Conservation (phyloP, 2,113 vertebrate species). For the Excalfactoria chinensis region DNA sequence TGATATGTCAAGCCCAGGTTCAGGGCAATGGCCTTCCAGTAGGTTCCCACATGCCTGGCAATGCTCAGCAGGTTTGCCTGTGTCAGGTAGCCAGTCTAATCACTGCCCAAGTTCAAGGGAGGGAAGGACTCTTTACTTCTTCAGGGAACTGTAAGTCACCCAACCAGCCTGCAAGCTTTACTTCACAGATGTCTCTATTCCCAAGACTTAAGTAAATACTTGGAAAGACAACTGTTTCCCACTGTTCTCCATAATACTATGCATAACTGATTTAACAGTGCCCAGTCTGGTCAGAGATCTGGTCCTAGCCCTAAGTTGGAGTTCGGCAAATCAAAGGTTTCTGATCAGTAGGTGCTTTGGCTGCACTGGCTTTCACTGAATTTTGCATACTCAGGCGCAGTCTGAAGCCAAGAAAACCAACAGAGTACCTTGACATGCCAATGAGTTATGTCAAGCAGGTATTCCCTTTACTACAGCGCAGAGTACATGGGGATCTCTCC, state of each 20-base stretch:
- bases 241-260: not conserved
- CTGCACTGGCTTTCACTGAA: accelerated
- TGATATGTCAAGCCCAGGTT: too few relatives aligned
- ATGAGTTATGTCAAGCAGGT: too few relatives aligned
- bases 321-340: not conserved
- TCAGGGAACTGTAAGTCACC: not conserved
- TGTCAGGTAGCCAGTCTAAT: too few relatives aligned
- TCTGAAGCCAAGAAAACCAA: too few relatives aligned
- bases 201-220: not conserved
- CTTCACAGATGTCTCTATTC: not conserved
- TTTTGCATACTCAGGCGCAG: not conserved
- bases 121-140: not conserved
- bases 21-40: too few relatives aligned
- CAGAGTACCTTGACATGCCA: too few relatives aligned
- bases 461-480: too few relatives aligned
- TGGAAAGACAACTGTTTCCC: accelerated
- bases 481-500: too few relatives aligned
- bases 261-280: not conserved
- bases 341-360: not conserved
- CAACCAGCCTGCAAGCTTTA: not conserved
- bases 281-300: accelerated
- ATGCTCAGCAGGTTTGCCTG: too few relatives aligned
- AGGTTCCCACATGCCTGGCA: too few relatives aligned
- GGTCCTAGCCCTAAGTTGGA: not conserved
- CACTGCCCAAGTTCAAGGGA: too few relatives aligned